These are phyloP conservation scores for Scylla paramamosain DNA, from an alignment of 1,140 invertebrate species.

Conservation along the genomic window DNA sequence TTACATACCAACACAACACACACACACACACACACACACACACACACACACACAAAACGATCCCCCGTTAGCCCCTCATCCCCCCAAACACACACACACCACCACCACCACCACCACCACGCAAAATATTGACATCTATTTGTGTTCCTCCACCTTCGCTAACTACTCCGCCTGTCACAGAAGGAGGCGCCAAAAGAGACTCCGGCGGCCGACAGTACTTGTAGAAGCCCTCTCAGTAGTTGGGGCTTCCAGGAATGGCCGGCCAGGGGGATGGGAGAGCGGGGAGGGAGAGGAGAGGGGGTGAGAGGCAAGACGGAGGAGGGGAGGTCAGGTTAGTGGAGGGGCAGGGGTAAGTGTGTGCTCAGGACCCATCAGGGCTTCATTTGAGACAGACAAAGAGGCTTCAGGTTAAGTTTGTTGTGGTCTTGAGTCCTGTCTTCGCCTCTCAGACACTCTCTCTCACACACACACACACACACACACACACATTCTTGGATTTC, in stretches of 20 bases:
- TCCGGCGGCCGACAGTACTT: neutral
- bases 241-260: neutral
- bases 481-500: too few relatives aligned
- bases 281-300: neutral
- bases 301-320: too few relatives aligned
- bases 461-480: too few relatives aligned
- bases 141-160: neutral
- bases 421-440: neutral
- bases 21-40: constrained; percentile 14
- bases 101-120: neutral
- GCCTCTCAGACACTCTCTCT: neutral
- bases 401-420: constrained; percentile 8
- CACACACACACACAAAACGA: neutral
- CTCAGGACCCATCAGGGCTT: neutral
- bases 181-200: neutral
- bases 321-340: neutral
- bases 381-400: constrained; percentile 13
- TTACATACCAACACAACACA: too few relatives aligned
- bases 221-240: neutral
- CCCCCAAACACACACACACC: neutral
- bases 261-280: neutral
- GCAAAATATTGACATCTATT: neutral
- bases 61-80: neutral
- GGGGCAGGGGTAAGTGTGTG: neutral
- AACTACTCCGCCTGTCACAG: neutral